phyloP scores from a whole-genome alignment of 2,888 invertebrate genomes.

The Endotricha flammealis region DNA sequence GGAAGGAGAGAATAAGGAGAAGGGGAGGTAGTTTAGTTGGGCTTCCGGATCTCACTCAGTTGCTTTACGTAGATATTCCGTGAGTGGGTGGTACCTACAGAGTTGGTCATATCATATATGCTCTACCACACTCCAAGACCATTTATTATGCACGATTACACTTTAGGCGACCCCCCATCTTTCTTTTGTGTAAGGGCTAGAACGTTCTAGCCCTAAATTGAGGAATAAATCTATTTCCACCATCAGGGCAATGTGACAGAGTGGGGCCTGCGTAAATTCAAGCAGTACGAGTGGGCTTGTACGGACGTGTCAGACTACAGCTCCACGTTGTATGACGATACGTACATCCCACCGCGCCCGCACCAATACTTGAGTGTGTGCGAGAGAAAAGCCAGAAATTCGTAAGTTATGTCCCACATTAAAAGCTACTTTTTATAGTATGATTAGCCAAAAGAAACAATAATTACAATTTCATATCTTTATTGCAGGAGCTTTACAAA shows the following conservation, averaged over 20 bases:
- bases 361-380: slow-evolving; percentile 50
- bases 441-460: slow-evolving; percentile 20
- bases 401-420: slow-evolving; percentile 38
- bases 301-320: slow-evolving; percentile 62
- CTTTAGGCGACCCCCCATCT: no score
- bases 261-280: slow-evolving; percentile 59
- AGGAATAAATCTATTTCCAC: no score
- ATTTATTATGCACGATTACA: no score
- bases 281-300: slow-evolving; percentile 67
- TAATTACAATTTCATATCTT: slow-evolving; percentile 38
- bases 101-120: no score
- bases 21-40: no score
- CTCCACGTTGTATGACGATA: slow-evolving; percentile 53
- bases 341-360: slow-evolving; percentile 50
- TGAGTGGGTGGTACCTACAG: no score
- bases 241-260: slow-evolving; percentile 69
- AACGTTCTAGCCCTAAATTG: no score
- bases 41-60: no score
- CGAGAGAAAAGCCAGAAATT: slow-evolving; percentile 49
- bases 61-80: no score
- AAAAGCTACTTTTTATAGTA: background rate
- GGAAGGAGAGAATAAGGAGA: no score
- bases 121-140: no score
- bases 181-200: no score
- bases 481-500: slow-evolving; percentile 75